phyloP scores from a whole-genome alignment of 2,888 invertebrate species.

The Melanchra persicariae region DNA sequence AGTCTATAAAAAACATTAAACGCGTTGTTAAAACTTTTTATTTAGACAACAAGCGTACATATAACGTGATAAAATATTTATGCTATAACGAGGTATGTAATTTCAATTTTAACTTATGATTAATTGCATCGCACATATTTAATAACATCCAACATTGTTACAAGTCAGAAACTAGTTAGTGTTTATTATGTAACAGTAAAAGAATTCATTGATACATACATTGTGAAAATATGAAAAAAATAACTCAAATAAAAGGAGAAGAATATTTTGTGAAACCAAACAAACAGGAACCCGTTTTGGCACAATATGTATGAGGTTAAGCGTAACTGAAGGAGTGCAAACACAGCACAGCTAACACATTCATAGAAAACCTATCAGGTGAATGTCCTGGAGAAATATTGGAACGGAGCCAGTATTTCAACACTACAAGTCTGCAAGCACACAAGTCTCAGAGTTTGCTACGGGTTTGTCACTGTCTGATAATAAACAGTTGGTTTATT shows the following conservation, averaged over 20 bases:
- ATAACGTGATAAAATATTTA: conserved; percentile 67
- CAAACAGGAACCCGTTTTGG: conserved; percentile 21
- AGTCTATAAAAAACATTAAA: conserved; percentile 4
- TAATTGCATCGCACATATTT: conserved; percentile 45
- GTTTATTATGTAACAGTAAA: conserved; percentile 34
- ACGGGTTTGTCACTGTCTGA: neutral
- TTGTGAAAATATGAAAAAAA: neutral
- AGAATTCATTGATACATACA: conserved; percentile 2
- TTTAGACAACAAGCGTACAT: conserved; percentile 71
- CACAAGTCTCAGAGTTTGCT: neutral
- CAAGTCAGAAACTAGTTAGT: conserved; percentile 1
- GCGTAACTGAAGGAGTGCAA: neutral
- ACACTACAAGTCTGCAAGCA: neutral
- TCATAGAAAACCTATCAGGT: neutral
- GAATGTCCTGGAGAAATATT: conserved; percentile 7
- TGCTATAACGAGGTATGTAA: conserved; percentile 60
- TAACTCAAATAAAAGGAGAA: neutral
- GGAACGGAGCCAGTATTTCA: neutral
- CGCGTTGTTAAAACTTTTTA: conserved; percentile 58
- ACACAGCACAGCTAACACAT: neutral
- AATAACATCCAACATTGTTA: conserved; percentile 16
- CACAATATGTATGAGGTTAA: conserved; percentile 6
- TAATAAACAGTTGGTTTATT: neutral
- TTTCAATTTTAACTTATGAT: conserved; percentile 54
- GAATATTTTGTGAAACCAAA: conserved; percentile 1